Base-by-base conservation (phyloP, 2,888 invertebrate genomes). In the Trissolcus japonicus region DNA sequence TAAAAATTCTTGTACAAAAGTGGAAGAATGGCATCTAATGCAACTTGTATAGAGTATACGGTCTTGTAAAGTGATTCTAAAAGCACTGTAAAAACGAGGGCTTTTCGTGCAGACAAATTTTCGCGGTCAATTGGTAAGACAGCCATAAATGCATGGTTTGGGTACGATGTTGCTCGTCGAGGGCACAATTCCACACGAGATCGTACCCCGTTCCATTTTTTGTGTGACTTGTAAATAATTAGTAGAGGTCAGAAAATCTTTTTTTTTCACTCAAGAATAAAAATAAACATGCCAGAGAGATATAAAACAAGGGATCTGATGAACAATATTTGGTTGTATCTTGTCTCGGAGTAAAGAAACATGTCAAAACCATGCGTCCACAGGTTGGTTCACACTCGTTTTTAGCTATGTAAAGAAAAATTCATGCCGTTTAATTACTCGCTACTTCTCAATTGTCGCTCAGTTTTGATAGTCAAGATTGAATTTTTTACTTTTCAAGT, bases 321-420 rank as follows among this genome's bases (percentile, higher is more conserved):
- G 35, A 35, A 63, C 35, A 60, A n/a, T 51, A 53, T 67, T 17
- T 53, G 57, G 56, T 16, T 82, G 80, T 82, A 80, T 81, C 67
- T 79, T 74, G 78, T 66, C 72, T 81, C 80, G 55, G 59, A 54
- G 73, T 80, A 83, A 81, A 83, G 66, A 76, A 83, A 83, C 79
- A 73, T 77, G 51, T 71, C 63, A 87, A 87, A 85, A 84, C 82
- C 87, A 87, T 87, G 87, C 88, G 80, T 81, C 81, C 80, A 83
- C 76, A 81, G 77, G 77, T 79, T 80, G 80, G 78, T 83, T 83
- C 83, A 85, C 80, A 82, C 82, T 84, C 72, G 76, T 16, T 80
- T 80, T 83, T 78, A 81, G 65, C 73, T 80, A 79, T 78, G 79
- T 80, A 72, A 35, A 60, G 59, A 62, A 60, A 63, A 3, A 80